Evolutionary conservation across 2,113 vertebrate species (phyloP).

Genomic region (Oncorhynchus mykiss): DNA sequence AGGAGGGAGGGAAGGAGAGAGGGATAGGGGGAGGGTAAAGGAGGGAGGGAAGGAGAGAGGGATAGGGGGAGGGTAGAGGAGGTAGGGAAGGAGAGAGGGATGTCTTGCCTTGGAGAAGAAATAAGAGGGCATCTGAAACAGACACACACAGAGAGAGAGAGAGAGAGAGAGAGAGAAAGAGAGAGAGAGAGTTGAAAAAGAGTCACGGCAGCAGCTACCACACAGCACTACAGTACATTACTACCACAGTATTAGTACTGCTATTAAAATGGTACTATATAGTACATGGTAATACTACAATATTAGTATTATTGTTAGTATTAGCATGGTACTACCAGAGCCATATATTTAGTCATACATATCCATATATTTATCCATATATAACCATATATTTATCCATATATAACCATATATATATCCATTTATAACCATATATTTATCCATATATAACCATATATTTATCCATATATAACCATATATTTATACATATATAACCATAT

Average conservation of each 20-base stretch:
- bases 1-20: not conserved
- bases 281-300: too few relatives aligned
- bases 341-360: too few relatives aligned
- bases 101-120: slow-evolving; percentile 79
- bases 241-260: not conserved
- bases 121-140: slow-evolving; percentile 75
- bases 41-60: slow-evolving; percentile 4
- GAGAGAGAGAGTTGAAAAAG: slow-evolving; percentile 42
- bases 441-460: too few relatives aligned
- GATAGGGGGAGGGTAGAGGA: not conserved
- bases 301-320: too few relatives aligned
- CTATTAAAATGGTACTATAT: not conserved
- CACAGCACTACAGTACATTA: not conserved
- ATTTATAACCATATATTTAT: too few relatives aligned
- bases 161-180: too few relatives aligned
- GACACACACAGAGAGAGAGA: not conserved
- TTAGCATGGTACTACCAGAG: too few relatives aligned
- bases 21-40: not conserved
- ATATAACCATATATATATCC: too few relatives aligned
- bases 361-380: too few relatives aligned
- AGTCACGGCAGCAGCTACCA: slow-evolving; percentile 25
- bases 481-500: too few relatives aligned
- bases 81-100: slow-evolving; percentile 33
- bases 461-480: too few relatives aligned
- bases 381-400: too few relatives aligned